Percentiles rank a stretch among this genome's conserved stretches.
Conservation (phyloP, 2,888 invertebrate genomes). For the Ennomos fuscantarius region DNA sequence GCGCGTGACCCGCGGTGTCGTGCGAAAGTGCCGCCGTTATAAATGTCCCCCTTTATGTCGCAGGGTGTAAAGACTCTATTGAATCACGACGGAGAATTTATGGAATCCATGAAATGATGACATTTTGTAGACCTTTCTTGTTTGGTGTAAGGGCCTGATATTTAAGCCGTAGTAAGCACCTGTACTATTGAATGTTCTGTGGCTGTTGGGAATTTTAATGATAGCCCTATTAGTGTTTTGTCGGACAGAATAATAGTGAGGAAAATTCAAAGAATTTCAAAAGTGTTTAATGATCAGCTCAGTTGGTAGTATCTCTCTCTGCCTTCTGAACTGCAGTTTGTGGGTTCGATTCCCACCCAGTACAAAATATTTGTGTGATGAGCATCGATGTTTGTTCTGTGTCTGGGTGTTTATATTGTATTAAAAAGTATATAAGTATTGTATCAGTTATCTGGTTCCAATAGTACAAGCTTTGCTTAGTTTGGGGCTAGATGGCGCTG, state of each 20-base stretch:
- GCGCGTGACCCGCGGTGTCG: conserved; percentile 44
- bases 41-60: conserved; percentile 41
- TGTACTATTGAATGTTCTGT: no score
- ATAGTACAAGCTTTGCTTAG: no score
- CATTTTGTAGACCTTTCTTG: conserved; percentile 34
- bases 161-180: conserved; percentile 8
- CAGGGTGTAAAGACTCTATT: conserved; percentile 42
- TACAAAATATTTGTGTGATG: no score
- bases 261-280: conserved; percentile 17
- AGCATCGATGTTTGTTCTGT: no score
- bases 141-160: conserved; percentile 35
- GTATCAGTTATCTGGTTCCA: no score
- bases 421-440: no score
- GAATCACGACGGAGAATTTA: conserved; percentile 43
- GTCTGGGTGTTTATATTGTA: no score
- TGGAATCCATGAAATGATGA: conserved; percentile 41
- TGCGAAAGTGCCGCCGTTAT: conserved; percentile 44
- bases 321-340: no score
- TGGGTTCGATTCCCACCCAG: no score
- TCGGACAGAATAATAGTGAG: conserved; percentile 17
- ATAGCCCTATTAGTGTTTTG: conserved; percentile 17
- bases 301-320: no score
- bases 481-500: no score
- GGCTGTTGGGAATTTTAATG: conserved; percentile 23
- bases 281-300: not conserved